Evolutionary conservation across 2,113 vertebrate genomes (phyloP).

Genomic region (Numenius arquata): DNA sequence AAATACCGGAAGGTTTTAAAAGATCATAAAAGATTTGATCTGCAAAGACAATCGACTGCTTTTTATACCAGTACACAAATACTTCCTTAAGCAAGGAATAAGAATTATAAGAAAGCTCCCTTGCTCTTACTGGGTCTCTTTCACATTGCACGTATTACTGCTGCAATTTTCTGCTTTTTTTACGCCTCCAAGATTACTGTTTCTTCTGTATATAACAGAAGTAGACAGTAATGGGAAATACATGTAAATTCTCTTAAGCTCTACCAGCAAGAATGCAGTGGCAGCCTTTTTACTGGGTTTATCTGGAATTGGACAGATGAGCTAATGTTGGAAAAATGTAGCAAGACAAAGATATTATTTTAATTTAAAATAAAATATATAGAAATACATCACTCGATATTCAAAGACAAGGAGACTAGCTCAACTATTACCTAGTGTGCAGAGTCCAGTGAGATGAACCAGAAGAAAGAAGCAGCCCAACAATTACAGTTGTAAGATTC

Average conservation of each 20-base stretch:
- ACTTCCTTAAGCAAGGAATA: not conserved
- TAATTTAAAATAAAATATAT: not conserved
- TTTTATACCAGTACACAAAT: not conserved
- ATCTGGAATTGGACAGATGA: not conserved
- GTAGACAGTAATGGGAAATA: slow-evolving; percentile 8
- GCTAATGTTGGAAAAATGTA: not conserved
- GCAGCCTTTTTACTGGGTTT: not conserved
- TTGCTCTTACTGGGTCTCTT: not conserved
- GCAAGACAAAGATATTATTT: not conserved
- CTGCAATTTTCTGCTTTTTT: not conserved
- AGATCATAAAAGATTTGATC: not conserved
- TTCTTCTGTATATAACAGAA: not conserved
- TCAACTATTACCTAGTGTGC: not conserved
- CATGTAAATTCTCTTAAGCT: not conserved
- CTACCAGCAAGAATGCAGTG: not conserved
- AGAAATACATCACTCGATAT: not conserved
- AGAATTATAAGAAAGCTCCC: not conserved
- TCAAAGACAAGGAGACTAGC: not conserved
- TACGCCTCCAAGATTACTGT: not conserved
- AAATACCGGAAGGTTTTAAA: not conserved
- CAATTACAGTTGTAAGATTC: not conserved
- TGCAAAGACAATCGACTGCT: not conserved
- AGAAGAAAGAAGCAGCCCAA: not conserved
- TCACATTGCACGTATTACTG: not conserved
- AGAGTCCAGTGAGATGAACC: not conserved